Percentiles rank a stretch among this genome's conserved stretches.
phyloP scores from a whole-genome alignment of 2,113 vertebrate species.

The Sander lucioperca region DNA sequence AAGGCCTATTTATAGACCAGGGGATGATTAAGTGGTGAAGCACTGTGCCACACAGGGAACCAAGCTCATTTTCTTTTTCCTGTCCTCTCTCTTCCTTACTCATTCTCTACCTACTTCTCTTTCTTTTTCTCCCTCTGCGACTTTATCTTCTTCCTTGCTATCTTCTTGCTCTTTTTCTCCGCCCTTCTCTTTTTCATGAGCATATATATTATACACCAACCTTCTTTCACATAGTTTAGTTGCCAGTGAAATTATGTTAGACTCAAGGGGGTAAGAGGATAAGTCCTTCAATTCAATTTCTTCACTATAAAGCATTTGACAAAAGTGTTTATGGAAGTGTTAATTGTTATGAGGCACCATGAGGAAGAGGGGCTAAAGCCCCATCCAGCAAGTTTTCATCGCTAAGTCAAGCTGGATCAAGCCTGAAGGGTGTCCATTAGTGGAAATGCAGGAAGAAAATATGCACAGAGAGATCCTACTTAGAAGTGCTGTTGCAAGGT shows the following conservation, averaged over 20 bases:
- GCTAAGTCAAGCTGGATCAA: conserved; percentile 34
- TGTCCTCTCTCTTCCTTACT: conserved; percentile 55
- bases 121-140: conserved; percentile 18
- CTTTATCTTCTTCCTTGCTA: conserved; percentile 33
- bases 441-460: conserved; percentile 37
- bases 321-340: conserved; percentile 62
- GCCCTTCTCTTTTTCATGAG: conserved; percentile 30
- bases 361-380: conserved; percentile 49
- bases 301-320: conserved; percentile 52
- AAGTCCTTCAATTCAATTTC: conserved; percentile 49
- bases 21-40: conserved; percentile 79
- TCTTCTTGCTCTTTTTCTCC: conserved; percentile 21
- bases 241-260: conserved; percentile 53
- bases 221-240: conserved; percentile 38
- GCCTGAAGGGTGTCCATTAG: conserved; percentile 52
- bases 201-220: conserved; percentile 27
- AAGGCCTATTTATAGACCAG: conserved; percentile 79
- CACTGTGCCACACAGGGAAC: conserved; percentile 73
- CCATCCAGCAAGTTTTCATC: conserved; percentile 30
- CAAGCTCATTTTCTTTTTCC: conserved; percentile 75
- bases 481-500: conserved; percentile 39
- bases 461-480: conserved; percentile 23
- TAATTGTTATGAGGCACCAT: conserved; percentile 61
- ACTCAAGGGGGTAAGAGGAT: conserved; percentile 53
- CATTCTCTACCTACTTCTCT: conserved; percentile 41